Evolutionary conservation across 1,140 invertebrate genomes (phyloP).

Genomic region (Halictus rubicundus): DNA sequence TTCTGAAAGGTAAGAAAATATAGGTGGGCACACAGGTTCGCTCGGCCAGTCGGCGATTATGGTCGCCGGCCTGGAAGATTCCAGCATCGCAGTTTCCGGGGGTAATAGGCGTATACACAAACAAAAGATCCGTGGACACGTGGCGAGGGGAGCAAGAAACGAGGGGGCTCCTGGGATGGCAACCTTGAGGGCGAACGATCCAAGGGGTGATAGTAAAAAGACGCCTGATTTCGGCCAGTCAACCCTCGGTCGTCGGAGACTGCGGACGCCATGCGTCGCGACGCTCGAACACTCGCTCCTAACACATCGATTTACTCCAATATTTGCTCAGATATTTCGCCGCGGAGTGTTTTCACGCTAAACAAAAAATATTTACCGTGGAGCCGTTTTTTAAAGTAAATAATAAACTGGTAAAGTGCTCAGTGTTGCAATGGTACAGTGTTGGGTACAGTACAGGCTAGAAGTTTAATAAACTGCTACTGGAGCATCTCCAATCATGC

Average conservation of each 20-base stretch:
- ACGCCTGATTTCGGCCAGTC: conserved; percentile 10
- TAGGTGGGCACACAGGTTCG: neutral
- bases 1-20: neutral
- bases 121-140: neutral
- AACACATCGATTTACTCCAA: neutral
- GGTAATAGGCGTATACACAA: neutral
- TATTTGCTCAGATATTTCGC: too few relatives aligned
- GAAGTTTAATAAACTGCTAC: too few relatives aligned
- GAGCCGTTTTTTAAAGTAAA: too few relatives aligned
- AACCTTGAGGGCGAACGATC: conserved; percentile 3
- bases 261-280: neutral
- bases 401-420: too few relatives aligned
- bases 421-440: too few relatives aligned
- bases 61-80: neutral
- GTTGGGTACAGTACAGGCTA: neutral
- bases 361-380: too few relatives aligned
- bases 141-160: neutral
- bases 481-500: too few relatives aligned
- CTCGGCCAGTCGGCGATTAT: neutral
- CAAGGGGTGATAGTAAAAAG: conserved; percentile 11
- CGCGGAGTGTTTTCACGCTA: too few relatives aligned
- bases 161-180: neutral
- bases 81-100: neutral
- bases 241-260: neutral
- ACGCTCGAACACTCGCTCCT: neutral